Evolutionary conservation across 2,888 invertebrate species (phyloP), one percentile per base, ranked within the genome.

Genomic region (Seira ritae): DNA sequence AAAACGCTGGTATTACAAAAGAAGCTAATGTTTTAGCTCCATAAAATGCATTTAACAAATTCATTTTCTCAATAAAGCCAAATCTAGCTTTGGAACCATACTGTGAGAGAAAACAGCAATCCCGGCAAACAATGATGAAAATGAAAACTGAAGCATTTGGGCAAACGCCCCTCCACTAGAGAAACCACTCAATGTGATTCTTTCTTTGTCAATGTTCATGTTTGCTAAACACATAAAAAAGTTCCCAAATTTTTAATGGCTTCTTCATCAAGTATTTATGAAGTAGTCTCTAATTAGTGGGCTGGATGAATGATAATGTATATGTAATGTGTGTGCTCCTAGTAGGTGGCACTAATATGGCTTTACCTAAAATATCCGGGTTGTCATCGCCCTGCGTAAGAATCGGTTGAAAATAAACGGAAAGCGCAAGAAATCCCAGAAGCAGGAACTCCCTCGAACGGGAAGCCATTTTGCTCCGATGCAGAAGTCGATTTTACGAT

Each of bases 81-180:
- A 42, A 42, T 42, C 42, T 42, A 12, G 19, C 50, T 17, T 20
- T 3, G 50, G 20, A 10, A 60, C 50, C 17, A n/a, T 20, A 89
- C 89, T 85, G 65, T 89, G 88, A 8, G 87, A 86, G 84, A 89
- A 89, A 2, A 85, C 81, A 0, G 87, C 89, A 31, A 88, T 87
- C 73, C 89, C 89, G 72, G 84, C 84, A 50, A 89, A 88, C 1
- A 88, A 55, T 1, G 87, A 86, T 3, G 87, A 87, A 50, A 88
- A 84, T 0, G 88, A 86, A 12, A 89, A 83, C 31, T 88, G 87
- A 31, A 89, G 42, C 76, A 88, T 87, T 50, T 89, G 89, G 8
- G 89, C 89, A 46, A 88, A 86, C 2, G 86, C 80, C 19, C 87
- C 89, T 15, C 89, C 89, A 77, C 87, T 87, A 1, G 87, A 87